These are phyloP conservation scores for Siniperca knerii DNA, from an alignment of 2,113 vertebrate species.

Conservation along the genomic window DNA sequence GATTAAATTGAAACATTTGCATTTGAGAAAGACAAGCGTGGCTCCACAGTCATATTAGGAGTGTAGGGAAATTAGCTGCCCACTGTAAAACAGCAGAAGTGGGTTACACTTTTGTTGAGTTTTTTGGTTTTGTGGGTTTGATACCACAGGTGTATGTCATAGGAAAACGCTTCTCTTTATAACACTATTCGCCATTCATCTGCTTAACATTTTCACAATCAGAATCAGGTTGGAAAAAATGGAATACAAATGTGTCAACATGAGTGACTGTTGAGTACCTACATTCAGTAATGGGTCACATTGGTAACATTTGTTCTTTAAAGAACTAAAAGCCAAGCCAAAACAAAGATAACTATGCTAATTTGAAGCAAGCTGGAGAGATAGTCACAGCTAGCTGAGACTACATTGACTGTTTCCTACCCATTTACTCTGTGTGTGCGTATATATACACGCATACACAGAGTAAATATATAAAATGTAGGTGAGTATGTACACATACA, in stretches of 20 bases:
- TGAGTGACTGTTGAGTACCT: too few relatives aligned
- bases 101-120: background rate
- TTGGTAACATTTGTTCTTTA: too few relatives aligned
- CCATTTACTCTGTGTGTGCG: too few relatives aligned
- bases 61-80: conserved; percentile 21
- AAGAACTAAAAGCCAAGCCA: too few relatives aligned
- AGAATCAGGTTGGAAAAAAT: too few relatives aligned
- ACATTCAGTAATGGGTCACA: background rate
- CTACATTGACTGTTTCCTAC: too few relatives aligned
- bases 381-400: too few relatives aligned
- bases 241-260: background rate
- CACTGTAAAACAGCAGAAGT: conserved; percentile 19
- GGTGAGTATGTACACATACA: too few relatives aligned
- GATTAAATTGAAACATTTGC: conserved; percentile 52
- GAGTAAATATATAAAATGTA: too few relatives aligned
- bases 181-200: background rate
- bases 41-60: background rate
- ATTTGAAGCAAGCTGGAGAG: too few relatives aligned
- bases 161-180: background rate
- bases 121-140: background rate
- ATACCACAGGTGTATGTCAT: background rate
- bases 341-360: too few relatives aligned
- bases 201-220: background rate
- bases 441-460: too few relatives aligned
- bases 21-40: conserved; percentile 27